Conservation (phyloP, 1,140 invertebrate species). For the Aphidius gifuensis region DNA sequence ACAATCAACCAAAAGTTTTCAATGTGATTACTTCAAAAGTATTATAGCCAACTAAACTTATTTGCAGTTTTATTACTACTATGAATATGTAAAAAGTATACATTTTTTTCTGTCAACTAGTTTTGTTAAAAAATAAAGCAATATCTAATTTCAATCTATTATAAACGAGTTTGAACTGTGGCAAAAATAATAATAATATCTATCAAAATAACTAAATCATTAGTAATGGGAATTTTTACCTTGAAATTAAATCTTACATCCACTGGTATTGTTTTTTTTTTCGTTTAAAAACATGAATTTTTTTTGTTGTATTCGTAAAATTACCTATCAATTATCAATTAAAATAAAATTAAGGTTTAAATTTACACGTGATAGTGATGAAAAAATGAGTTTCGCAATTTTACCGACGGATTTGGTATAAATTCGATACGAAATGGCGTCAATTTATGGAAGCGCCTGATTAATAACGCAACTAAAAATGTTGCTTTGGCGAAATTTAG, state of each 20-base stretch:
- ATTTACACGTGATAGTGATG: not conserved
- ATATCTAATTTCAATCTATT: conserved; percentile 1
- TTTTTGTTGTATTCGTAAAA: not conserved
- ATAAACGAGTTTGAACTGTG: too few relatives aligned
- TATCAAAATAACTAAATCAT: not conserved
- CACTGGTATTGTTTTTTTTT: too few relatives aligned
- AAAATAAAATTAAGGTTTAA: not conserved
- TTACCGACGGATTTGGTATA: conserved; percentile 46
- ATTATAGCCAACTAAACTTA: conserved; percentile 51
- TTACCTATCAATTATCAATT: not conserved
- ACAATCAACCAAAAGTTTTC: conserved; percentile 55
- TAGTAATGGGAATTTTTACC: conserved; percentile 8
- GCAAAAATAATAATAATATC: not conserved
- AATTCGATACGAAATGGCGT: conserved; percentile 48
- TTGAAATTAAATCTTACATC: not conserved
- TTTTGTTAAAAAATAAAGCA: not conserved
- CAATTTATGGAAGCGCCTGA: conserved; percentile 49
- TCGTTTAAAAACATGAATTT: not conserved
- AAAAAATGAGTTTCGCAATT: not conserved
- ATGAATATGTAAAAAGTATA: not conserved
- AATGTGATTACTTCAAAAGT: conserved; percentile 57
- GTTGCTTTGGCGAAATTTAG: too few relatives aligned
- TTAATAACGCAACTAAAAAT: too few relatives aligned
- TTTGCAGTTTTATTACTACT: not conserved
- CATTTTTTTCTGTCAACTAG: not conserved